Conservation (phyloP, 2,113 vertebrate genomes). For the Elanus axillaris region DNA sequence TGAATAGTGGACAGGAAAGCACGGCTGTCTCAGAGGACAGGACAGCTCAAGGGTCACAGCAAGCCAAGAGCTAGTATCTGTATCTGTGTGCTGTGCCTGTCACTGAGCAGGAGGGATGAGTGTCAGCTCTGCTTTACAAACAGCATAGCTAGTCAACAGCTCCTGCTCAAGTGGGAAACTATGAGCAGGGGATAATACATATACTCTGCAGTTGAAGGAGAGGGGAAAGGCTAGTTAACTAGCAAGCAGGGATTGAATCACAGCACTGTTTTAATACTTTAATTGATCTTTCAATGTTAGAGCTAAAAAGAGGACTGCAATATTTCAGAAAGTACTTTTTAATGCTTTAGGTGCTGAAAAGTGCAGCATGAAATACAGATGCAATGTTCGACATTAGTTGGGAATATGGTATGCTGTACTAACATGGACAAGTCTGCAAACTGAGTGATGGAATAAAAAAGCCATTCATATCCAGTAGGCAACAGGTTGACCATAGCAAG, state of each 20-base stretch:
- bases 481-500: neutral
- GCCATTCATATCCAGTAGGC: fast-evolving
- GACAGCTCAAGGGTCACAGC: neutral
- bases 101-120: neutral
- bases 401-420: neutral
- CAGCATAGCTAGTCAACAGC: neutral
- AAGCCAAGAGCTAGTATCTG: neutral
- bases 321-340: neutral
- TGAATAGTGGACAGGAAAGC: neutral
- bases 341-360: neutral
- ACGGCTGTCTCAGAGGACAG: neutral
- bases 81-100: neutral
- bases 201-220: neutral
- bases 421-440: neutral
- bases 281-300: neutral
- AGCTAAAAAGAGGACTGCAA: neutral
- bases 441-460: neutral
- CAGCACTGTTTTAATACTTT: neutral
- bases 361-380: neutral
- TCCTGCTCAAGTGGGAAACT: neutral
- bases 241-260: neutral
- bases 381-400: neutral
- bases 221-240: neutral
- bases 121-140: neutral
- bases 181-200: neutral